Evolutionary conservation across 2,888 invertebrate species (phyloP).

Genomic region (Bimastos eiseni): DNA sequence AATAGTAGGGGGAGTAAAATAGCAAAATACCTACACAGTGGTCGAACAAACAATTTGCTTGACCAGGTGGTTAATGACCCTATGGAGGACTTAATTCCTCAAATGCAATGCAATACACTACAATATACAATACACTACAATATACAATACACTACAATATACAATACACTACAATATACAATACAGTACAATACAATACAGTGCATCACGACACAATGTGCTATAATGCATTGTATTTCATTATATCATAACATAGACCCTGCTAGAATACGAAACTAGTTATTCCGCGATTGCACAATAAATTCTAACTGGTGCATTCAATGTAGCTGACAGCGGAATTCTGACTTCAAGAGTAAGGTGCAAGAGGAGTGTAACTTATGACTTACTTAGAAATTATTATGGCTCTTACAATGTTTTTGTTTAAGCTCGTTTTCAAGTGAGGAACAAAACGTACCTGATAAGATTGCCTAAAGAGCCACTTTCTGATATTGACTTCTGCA

Average conservation of each 20-base stretch:
- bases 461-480: not conserved
- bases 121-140: not conserved
- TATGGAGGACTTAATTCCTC: too few species aligned
- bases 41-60: not conserved
- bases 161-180: too few species aligned
- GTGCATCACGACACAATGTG: not conserved
- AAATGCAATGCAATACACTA: too few species aligned
- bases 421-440: not conserved
- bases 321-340: not conserved
- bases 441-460: not conserved
- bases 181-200: not conserved
- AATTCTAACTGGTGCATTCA: not conserved
- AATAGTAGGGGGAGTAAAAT: not conserved
- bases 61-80: not conserved
- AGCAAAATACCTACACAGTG: not conserved
- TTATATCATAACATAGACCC: not conserved
- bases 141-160: too few species aligned
- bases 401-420: not conserved
- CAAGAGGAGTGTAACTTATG: not conserved
- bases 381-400: not conserved
- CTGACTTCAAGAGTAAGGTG: not conserved
- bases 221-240: not conserved
- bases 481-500: too few species aligned
- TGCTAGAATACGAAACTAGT: not conserved
- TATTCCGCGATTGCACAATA: not conserved